phyloP scores from a whole-genome alignment of 2,888 invertebrate genomes.

The Diaprepes abbreviatus region DNA sequence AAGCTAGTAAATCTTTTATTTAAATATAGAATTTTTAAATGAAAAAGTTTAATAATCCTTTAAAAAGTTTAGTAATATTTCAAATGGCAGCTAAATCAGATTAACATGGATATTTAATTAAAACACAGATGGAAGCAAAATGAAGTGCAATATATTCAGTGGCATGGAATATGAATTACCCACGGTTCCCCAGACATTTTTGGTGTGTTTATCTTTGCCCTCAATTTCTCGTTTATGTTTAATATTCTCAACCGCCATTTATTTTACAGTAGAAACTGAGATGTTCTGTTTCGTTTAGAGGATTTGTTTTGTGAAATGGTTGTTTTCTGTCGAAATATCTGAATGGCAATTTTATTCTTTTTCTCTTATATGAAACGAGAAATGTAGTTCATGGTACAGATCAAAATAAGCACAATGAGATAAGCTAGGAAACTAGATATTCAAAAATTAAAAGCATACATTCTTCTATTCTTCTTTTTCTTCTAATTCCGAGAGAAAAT shows the following conservation, averaged over 20 bases:
- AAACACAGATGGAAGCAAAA: slow-evolving; percentile 23
- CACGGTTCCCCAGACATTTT: slow-evolving; percentile 44
- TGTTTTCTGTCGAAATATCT: background rate
- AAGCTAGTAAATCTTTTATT: background rate
- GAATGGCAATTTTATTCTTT: no score
- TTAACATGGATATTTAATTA: slow-evolving; percentile 26
- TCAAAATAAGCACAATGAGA: no score
- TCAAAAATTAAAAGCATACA: no score
- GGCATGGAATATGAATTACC: slow-evolving; percentile 41
- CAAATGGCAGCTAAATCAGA: slow-evolving; percentile 15
- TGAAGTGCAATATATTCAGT: slow-evolving; percentile 38
- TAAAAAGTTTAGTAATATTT: background rate
- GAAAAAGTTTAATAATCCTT: background rate
- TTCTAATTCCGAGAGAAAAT: no score
- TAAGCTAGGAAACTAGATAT: no score
- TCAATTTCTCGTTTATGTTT: slow-evolving; percentile 37
- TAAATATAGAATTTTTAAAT: background rate
- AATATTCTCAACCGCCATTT: slow-evolving; percentile 37
- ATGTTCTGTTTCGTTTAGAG: background rate
- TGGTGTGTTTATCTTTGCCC: slow-evolving; percentile 44
- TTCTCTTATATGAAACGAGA: no score
- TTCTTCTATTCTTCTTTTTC: no score
- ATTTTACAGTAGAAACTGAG: slow-evolving; percentile 24
- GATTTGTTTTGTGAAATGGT: background rate
- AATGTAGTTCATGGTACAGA: no score